Conservation (phyloP, 2,888 invertebrate species). For the Acanthococcus lagerstroemiae region DNA sequence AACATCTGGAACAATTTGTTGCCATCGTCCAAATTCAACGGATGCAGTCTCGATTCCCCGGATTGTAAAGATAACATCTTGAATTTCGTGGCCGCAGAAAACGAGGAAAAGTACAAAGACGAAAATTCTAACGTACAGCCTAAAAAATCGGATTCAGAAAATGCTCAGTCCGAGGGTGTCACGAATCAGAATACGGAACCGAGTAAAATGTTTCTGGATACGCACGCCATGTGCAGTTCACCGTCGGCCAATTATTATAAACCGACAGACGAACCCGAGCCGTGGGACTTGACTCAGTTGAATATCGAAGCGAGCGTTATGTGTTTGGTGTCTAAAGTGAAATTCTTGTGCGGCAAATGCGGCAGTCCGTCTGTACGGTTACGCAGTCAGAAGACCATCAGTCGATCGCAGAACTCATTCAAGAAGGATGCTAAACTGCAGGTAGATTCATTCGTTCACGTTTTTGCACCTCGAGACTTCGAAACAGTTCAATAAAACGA, state of each 20-base stretch:
- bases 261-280: conserved; percentile 71
- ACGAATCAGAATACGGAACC: conserved; percentile 43
- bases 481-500: no score
- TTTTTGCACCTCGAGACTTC: no score
- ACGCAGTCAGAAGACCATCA: conserved; percentile 40
- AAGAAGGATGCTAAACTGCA: conserved; percentile 30
- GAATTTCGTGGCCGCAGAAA: conserved; percentile 50
- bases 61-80: conserved; percentile 47
- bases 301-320: conserved; percentile 81
- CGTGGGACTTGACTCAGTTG: conserved; percentile 72
- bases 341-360: conserved; percentile 64
- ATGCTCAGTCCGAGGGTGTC: conserved; percentile 45
- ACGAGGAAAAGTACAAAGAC: conserved; percentile 40
- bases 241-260: conserved; percentile 68
- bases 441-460: no score
- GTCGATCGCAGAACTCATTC: conserved; percentile 28
- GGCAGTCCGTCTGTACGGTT: conserved; percentile 61
- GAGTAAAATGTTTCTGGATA: conserved; percentile 45
- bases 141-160: conserved; percentile 47
- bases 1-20: conserved; percentile 35
- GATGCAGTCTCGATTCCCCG: conserved; percentile 39
- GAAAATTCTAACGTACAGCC: conserved; percentile 37
- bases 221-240: conserved; percentile 44
- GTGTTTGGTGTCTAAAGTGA: conserved; percentile 73
- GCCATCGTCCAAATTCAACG: conserved; percentile 13